A percentile compares a stretch with the other conserved stretches of the same genome.
These are phyloP conservation scores for Trachymyrmex septentrionalis DNA, from an alignment of 1,140 invertebrate species.

Conservation along the genomic window DNA sequence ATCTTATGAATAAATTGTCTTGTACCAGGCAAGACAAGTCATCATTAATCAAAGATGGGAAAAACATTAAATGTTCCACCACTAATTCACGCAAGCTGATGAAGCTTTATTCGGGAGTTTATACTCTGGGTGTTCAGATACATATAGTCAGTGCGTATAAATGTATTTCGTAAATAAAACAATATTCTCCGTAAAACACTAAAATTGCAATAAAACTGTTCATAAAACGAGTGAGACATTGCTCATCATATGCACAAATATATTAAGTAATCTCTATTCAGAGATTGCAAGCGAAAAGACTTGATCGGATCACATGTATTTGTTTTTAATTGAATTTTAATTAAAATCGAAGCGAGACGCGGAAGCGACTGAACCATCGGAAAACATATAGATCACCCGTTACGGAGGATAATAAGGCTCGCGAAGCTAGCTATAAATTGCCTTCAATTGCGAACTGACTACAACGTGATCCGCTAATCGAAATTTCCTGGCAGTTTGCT, in stretches of 20 bases:
- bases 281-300: background rate
- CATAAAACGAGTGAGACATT: background rate
- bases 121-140: background rate
- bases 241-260: background rate
- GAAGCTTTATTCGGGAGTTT: constrained; percentile 14
- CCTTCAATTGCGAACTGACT: constrained; percentile 41
- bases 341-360: constrained; percentile 1
- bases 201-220: background rate
- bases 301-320: background rate
- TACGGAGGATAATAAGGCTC: constrained; percentile 18
- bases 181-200: background rate
- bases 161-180: background rate
- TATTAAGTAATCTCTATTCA: constrained; percentile 11
- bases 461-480: constrained; percentile 56
- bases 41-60: constrained; percentile 33
- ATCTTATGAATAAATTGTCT: constrained; percentile 36
- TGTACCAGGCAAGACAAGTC: constrained; percentile 49
- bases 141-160: too few species aligned
- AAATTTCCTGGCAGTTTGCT: constrained; percentile 56
- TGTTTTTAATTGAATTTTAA: constrained; percentile 21
- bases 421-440: constrained; percentile 32
- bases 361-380: background rate
- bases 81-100: constrained; percentile 8
- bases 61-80: constrained; percentile 39
- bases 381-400: constrained; percentile 32